Percentiles rank a stretch among this genome's conserved stretches.
These are phyloP conservation scores for Hirtodrosophila histrioides DNA, from an alignment of 2,888 invertebrate species.

Conservation along the genomic window DNA sequence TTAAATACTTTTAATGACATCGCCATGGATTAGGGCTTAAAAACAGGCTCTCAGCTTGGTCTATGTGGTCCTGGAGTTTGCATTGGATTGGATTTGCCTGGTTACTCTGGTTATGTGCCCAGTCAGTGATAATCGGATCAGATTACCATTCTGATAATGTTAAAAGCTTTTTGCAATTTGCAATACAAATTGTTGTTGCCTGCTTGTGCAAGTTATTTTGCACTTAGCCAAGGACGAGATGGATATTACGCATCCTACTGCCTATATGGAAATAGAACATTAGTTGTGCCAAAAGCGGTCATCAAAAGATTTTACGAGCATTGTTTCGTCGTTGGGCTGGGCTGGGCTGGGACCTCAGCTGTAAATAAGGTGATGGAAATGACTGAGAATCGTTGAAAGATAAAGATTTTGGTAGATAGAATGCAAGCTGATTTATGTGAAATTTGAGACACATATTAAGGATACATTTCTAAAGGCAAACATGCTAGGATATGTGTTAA, in stretches of 20 bases:
- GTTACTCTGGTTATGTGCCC: slow-evolving; percentile 58
- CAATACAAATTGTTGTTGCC: slow-evolving; percentile 72
- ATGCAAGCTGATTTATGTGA: slow-evolving; percentile 11
- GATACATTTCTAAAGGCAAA: too few relatives aligned
- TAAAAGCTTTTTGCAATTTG: slow-evolving; percentile 79
- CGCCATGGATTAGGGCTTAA: slow-evolving; percentile 66
- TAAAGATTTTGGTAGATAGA: slow-evolving; percentile 12
- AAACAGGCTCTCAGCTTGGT: slow-evolving; percentile 33
- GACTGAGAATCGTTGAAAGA: slow-evolving; percentile 5
- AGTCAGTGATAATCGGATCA: slow-evolving; percentile 78
- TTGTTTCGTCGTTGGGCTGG: not conserved
- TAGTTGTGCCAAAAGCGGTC: slow-evolving; percentile 29
- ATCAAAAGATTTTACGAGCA: slow-evolving; percentile 40
- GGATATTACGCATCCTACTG: slow-evolving; percentile 16
- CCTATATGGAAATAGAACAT: slow-evolving; percentile 38
- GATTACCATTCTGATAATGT: slow-evolving; percentile 73
- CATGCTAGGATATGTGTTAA: too few relatives aligned
- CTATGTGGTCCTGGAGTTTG: slow-evolving; percentile 11
- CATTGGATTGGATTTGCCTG: slow-evolving; percentile 27
- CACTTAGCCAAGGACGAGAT: slow-evolving; percentile 56
- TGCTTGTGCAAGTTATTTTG: slow-evolving; percentile 37
- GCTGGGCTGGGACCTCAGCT: too few relatives aligned
- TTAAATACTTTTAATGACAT: slow-evolving; percentile 77
- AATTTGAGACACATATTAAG: not conserved
- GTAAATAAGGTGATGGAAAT: too few relatives aligned